phyloP scores from a whole-genome alignment of 2,113 vertebrate genomes.

The Potamarius usumacintae region DNA sequence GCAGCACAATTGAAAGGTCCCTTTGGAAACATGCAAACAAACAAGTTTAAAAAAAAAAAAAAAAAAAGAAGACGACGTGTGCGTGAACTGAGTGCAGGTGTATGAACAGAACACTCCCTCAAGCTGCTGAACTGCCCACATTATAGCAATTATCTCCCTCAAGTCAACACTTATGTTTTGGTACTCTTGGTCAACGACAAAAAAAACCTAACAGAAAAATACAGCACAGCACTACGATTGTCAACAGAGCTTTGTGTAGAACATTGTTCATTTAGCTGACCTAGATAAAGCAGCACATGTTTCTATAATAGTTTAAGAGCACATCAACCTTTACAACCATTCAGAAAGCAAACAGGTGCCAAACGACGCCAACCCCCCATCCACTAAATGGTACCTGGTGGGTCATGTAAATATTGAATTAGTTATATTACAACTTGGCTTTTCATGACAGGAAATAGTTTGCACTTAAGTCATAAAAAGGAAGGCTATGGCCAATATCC shows the following conservation, averaged over 20 bases:
- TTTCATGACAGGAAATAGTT: slow-evolving; percentile 64
- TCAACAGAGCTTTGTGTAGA: slow-evolving; percentile 6
- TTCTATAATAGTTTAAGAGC: slow-evolving; percentile 12
- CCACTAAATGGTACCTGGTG: slow-evolving; percentile 33
- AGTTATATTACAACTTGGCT: slow-evolving; percentile 65
- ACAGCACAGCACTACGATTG: slow-evolving; percentile 1
- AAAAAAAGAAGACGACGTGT: too few relatives aligned
- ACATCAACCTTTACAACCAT: background rate
- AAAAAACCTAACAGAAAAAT: background rate
- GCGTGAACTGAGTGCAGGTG: background rate
- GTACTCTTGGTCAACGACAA: background rate
- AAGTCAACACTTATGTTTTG: slow-evolving; percentile 29
- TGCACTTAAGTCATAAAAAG: slow-evolving; percentile 68
- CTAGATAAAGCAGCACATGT: background rate
- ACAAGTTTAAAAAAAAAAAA: background rate
- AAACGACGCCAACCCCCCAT: slow-evolving; percentile 34
- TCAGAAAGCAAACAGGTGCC: slow-evolving; percentile 3
- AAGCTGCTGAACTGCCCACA: background rate
- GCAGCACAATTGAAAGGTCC: slow-evolving; percentile 62
- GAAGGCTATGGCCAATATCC: slow-evolving; percentile 51
- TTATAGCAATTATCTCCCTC: background rate
- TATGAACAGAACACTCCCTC: slow-evolving; percentile 1
- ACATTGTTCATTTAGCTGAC: slow-evolving; percentile 27
- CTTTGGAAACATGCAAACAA: slow-evolving; percentile 65
- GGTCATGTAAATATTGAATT: slow-evolving; percentile 72